Conservation (phyloP, 2,888 invertebrate genomes). For the Vanessa cardui region DNA sequence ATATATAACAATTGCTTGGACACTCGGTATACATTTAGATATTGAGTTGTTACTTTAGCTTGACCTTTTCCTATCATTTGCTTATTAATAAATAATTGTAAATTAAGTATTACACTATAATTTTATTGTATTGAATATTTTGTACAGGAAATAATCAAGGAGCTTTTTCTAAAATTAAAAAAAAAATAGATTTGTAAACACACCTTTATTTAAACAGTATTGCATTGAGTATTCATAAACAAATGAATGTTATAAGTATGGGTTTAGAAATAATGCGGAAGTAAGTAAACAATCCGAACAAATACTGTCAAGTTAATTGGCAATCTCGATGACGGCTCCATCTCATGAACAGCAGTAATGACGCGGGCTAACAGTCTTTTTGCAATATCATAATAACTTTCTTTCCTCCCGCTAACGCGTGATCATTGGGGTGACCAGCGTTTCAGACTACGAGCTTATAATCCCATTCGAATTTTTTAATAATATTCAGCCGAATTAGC, state of each 20-base stretch:
- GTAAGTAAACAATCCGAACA: slow-evolving; percentile 40
- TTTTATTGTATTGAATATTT: no score
- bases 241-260: slow-evolving; percentile 19
- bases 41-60: no score
- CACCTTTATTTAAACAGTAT: slow-evolving; percentile 9
- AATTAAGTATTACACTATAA: no score
- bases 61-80: no score
- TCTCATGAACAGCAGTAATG: slow-evolving; percentile 50
- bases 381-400: slow-evolving; percentile 52
- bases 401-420: slow-evolving; percentile 48
- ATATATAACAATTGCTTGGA: no score
- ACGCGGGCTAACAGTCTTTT: slow-evolving; percentile 56
- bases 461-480: not conserved
- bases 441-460: not conserved
- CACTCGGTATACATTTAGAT: no score
- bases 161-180: not conserved
- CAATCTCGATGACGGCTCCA: slow-evolving; percentile 58
- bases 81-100: no score
- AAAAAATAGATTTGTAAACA: not conserved
- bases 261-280: slow-evolving; percentile 33
- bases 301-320: slow-evolving; percentile 46
- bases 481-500: not conserved
- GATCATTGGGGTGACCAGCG: slow-evolving; percentile 26
- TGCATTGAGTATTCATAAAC: slow-evolving; percentile 1
- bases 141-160: no score